A percentile compares a stretch with the other conserved stretches of the same genome.
Conservation (phyloP, 2,888 invertebrate genomes). For the Lamproptera curius region DNA sequence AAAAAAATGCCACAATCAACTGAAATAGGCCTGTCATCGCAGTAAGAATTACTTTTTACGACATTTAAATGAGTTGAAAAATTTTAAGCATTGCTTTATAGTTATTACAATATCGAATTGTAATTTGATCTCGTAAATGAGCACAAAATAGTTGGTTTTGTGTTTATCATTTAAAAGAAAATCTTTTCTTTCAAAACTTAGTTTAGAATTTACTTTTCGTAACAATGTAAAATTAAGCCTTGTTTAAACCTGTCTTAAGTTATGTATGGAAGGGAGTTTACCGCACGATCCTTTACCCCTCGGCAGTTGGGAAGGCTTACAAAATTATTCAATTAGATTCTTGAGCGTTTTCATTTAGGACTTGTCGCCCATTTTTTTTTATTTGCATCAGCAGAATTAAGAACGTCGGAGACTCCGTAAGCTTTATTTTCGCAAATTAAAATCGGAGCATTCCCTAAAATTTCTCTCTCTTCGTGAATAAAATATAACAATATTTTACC, state of each 20-base stretch:
- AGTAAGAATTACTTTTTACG: too few species aligned
- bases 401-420: slow-evolving; percentile 11
- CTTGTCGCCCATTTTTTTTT: slow-evolving; percentile 44
- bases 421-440: slow-evolving; percentile 12
- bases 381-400: slow-evolving; percentile 43
- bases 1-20: slow-evolving; percentile 27
- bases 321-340: slow-evolving; percentile 67
- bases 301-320: slow-evolving; percentile 26
- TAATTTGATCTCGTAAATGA: too few species aligned
- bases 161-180: too few species aligned
- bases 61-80: too few species aligned
- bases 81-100: too few species aligned
- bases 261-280: slow-evolving; percentile 14
- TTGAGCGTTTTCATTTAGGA: slow-evolving; percentile 49
- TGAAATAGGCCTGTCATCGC: not conserved
- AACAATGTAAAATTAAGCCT: slow-evolving; percentile 1
- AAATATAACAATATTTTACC: too few species aligned
- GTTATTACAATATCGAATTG: too few species aligned
- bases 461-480: too few species aligned
- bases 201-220: not conserved
- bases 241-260: slow-evolving; percentile 1
- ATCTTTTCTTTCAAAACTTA: not conserved
- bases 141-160: too few species aligned
- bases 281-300: slow-evolving; percentile 15
- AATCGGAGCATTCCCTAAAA: not conserved